Conservation (phyloP, 2,113 vertebrate species). For the Ptyas mucosa region DNA sequence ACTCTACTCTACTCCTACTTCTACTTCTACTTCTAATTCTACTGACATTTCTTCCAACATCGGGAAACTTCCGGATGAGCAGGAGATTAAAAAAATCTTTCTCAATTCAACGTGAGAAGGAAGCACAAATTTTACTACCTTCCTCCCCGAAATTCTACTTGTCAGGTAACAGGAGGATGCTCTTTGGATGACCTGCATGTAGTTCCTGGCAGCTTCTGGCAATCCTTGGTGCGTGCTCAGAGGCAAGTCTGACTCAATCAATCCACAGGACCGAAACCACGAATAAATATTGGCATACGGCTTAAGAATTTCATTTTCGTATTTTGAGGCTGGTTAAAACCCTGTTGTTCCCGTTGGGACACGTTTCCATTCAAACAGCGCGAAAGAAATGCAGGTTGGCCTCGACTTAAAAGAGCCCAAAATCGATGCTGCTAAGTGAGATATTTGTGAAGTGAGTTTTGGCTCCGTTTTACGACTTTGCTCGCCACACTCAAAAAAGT, state of each 20-base stretch:
- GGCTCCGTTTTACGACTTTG: too few relatives aligned
- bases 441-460: too few relatives aligned
- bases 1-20: too few relatives aligned
- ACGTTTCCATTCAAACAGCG: conserved; percentile 15
- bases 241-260: background rate
- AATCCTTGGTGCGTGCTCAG: background rate
- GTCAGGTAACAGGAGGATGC: too few relatives aligned
- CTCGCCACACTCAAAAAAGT: too few relatives aligned
- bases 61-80: too few relatives aligned
- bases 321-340: conserved; percentile 15
- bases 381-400: background rate
- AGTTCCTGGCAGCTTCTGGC: background rate
- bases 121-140: background rate
- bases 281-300: background rate
- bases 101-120: background rate
- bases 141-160: too few relatives aligned
- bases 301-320: background rate
- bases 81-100: background rate
- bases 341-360: background rate
- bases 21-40: too few relatives aligned
- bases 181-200: background rate
- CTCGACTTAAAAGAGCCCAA: too few relatives aligned
- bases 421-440: too few relatives aligned
- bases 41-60: too few relatives aligned
- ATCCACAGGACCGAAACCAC: background rate